These are phyloP conservation scores for Vulpes lagopus DNA, from an alignment of 2,113 vertebrate genomes.

Conservation along the genomic window DNA sequence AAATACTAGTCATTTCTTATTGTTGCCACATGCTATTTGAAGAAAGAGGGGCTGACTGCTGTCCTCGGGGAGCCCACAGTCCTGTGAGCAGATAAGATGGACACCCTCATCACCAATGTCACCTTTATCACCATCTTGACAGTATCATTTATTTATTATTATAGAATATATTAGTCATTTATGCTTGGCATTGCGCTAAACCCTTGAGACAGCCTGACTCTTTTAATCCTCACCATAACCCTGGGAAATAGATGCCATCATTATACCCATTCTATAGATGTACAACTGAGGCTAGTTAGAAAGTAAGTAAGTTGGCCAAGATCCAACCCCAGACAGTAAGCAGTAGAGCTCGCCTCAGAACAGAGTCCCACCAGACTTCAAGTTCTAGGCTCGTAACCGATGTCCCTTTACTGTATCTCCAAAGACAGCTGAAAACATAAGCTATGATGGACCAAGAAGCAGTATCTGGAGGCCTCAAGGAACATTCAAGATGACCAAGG, in stretches of 20 bases:
- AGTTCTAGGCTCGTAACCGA: background rate
- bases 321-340: background rate
- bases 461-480: background rate
- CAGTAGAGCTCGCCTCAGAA: fast-evolving
- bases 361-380: background rate
- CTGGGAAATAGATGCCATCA: background rate
- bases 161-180: too few relatives aligned
- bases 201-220: background rate
- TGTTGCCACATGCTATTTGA: background rate
- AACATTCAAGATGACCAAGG: background rate
- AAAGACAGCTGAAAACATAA: background rate
- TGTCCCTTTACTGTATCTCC: background rate
- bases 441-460: too few relatives aligned
- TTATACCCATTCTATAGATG: background rate
- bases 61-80: background rate
- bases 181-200: background rate
- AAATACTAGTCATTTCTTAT: background rate
- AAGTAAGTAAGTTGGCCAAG: background rate
- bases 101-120: fast-evolving
- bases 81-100: background rate
- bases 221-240: background rate
- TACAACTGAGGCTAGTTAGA: background rate
- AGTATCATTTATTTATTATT: background rate
- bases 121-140: fast-evolving
- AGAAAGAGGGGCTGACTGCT: fast-evolving